Conservation (phyloP, 2,888 invertebrate species). For the Geotrupes spiniger region DNA sequence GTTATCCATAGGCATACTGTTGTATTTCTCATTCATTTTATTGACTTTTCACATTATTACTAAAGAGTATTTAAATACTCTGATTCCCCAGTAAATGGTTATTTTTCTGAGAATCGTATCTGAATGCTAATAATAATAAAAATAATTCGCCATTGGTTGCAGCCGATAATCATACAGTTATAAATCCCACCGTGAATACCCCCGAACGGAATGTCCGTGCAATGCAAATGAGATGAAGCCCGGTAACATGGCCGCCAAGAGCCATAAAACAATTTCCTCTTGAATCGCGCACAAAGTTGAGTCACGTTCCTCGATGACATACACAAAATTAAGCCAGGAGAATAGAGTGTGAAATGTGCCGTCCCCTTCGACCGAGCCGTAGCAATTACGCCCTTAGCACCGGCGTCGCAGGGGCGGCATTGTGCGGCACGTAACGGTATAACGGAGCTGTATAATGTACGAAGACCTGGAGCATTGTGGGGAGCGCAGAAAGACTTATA, state of each 20-base stretch:
- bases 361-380: conserved; percentile 29
- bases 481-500: conserved; percentile 34
- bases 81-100: no score
- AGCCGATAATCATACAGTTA: no score
- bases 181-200: no score
- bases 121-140: no score
- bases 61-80: no score
- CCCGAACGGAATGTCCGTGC: neutral
- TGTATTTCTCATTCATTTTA: no score
- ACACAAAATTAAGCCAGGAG: conserved; percentile 47
- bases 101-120: no score
- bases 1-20: no score
- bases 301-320: conserved; percentile 50
- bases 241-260: conserved; percentile 37
- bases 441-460: conserved; percentile 32
- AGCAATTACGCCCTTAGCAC: conserved; percentile 13
- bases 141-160: no score
- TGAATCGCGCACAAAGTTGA: conserved; percentile 44
- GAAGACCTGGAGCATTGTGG: conserved; percentile 31
- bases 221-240: conserved; percentile 22
- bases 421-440: conserved; percentile 38
- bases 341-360: conserved; percentile 43
- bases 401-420: conserved; percentile 30
- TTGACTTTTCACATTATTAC: no score
- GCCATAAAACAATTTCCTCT: conserved; percentile 49